phyloP scores from a whole-genome alignment of 2,113 vertebrate genomes.

The Bujurquina vittata region DNA sequence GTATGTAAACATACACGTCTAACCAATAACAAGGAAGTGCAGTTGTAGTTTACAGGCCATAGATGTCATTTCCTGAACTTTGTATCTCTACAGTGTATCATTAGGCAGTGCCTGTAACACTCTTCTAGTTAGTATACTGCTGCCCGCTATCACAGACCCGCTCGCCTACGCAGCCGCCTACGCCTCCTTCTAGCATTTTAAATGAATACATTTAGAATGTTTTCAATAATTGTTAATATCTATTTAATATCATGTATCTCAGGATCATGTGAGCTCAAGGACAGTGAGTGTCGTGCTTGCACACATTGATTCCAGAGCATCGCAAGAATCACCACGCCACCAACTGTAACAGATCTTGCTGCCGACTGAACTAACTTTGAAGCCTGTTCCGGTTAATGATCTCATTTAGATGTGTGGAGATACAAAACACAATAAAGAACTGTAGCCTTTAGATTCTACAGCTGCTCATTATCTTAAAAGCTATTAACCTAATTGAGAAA shows the following conservation, averaged over 20 bases:
- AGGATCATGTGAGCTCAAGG: neutral
- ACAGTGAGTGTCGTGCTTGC: neutral
- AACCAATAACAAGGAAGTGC: neutral
- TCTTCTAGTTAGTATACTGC: neutral
- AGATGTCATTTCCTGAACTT: neutral
- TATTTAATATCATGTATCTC: neutral
- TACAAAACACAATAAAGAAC: conserved; percentile 7
- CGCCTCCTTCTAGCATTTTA: neutral
- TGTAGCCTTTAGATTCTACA: conserved; percentile 22
- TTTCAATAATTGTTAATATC: neutral
- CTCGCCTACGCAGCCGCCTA: neutral
- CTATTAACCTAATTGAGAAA: conserved; percentile 50
- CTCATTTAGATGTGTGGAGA: conserved; percentile 23
- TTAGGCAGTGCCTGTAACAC: neutral
- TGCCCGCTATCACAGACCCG: neutral
- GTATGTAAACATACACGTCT: neutral
- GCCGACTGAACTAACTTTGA: neutral
- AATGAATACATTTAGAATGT: neutral
- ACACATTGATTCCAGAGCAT: neutral
- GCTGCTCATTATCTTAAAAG: conserved; percentile 47
- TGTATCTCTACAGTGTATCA: neutral
- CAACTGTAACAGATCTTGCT: neutral
- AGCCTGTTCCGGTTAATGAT: conserved; percentile 32
- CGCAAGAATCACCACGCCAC: neutral
- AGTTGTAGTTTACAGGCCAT: neutral